Percentiles rank a stretch among this genome's conserved stretches.
Conservation (phyloP, 2,797 vertebrate species). For the Pristis pectinata region DNA sequence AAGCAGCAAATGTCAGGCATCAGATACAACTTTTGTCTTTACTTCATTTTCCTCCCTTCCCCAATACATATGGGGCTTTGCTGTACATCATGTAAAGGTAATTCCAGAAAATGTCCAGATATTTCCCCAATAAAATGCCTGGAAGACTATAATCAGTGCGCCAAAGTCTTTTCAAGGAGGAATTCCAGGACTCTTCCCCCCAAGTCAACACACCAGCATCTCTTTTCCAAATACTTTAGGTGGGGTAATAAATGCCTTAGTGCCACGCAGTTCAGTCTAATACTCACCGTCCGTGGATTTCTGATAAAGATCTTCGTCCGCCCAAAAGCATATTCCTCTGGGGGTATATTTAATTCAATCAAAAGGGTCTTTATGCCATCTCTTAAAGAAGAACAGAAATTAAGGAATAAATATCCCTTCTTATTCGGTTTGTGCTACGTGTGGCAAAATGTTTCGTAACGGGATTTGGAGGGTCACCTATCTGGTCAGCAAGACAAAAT, state of each 20-base stretch:
- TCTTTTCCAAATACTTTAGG: background rate
- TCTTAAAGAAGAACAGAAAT: conserved; percentile 45
- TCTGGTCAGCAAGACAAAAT: background rate
- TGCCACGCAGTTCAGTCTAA: background rate
- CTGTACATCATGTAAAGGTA: background rate
- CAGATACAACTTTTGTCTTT: background rate
- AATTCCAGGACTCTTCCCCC: background rate
- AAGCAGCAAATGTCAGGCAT: background rate
- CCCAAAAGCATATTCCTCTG: conserved; percentile 56
- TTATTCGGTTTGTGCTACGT: background rate
- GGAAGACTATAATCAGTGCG: background rate
- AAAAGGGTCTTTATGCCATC: conserved; percentile 51
- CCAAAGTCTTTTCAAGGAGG: too few relatives aligned
- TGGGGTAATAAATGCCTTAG: background rate
- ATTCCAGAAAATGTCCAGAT: background rate
- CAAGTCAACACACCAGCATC: background rate
- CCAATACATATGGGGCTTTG: background rate
- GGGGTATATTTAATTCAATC: conserved; percentile 43
- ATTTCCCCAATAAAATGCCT: background rate
- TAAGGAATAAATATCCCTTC: background rate
- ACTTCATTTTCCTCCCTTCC: background rate
- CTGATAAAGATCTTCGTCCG: conserved; percentile 66
- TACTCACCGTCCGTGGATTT: conserved; percentile 59
- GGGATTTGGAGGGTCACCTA: background rate
- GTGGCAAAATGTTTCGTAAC: background rate